A percentile compares a stretch with the other conserved stretches of the same genome.
phyloP scores from a whole-genome alignment of 1,140 invertebrate species.

The Pseudomyrmex flavicornis region DNA sequence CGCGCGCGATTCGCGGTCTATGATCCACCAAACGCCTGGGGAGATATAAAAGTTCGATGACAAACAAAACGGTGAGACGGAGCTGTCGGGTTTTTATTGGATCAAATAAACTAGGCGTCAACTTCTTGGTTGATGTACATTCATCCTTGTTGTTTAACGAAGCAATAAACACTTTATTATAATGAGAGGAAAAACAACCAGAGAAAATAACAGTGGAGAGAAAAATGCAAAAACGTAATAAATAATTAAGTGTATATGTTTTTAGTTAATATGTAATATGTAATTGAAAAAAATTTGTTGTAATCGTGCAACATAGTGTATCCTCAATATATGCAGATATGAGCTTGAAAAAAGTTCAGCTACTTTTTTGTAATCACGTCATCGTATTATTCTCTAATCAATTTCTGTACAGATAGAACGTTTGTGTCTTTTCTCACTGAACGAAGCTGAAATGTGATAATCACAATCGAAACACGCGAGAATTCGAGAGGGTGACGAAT shows the following conservation, averaged over 20 bases:
- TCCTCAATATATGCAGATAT: not conserved
- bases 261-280: too few relatives aligned
- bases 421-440: not conserved
- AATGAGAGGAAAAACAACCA: not conserved
- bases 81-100: not conserved
- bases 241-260: not conserved
- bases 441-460: not conserved
- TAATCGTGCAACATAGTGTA: too few relatives aligned
- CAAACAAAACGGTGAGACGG: conserved; percentile 7
- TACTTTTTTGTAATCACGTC: not conserved
- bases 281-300: conserved; percentile 1
- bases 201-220: too few relatives aligned
- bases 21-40: not conserved
- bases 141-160: not conserved
- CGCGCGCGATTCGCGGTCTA: conserved; percentile 18
- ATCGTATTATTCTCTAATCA: not conserved
- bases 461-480: conserved; percentile 23
- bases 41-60: conserved; percentile 5
- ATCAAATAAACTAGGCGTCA: not conserved
- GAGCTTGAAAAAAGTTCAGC: not conserved
- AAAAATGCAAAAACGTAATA: too few relatives aligned
- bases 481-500: conserved; percentile 19
- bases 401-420: not conserved
- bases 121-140: not conserved
- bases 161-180: not conserved